Percentiles rank a stretch among this genome's conserved stretches.
Evolutionary conservation across 2,797 vertebrate genomes (phyloP).

Genomic region (Gambelia wislizenii): DNA sequence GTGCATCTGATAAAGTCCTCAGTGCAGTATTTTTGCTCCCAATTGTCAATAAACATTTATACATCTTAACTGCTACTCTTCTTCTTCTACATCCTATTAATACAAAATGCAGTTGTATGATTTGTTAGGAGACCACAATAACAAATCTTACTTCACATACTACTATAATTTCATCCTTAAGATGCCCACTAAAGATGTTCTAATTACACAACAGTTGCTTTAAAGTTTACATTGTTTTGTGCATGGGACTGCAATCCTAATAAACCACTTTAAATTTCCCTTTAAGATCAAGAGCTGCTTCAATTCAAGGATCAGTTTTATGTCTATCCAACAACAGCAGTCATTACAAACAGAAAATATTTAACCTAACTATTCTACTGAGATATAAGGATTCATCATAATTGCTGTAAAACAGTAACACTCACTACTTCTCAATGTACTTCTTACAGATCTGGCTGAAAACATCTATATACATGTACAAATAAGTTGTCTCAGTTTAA

Average conservation of each 20-base stretch:
- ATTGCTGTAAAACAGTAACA: slow-evolving; percentile 19
- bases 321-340: slow-evolving; percentile 10
- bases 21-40: slow-evolving; percentile 43
- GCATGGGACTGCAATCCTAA: neutral
- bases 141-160: slow-evolving; percentile 62
- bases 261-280: neutral
- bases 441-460: neutral
- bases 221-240: neutral
- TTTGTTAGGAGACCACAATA: slow-evolving; percentile 36
- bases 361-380: neutral
- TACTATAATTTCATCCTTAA: neutral
- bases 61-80: slow-evolving; percentile 59
- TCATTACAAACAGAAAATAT: slow-evolving; percentile 25
- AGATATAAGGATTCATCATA: neutral
- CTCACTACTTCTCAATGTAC: neutral
- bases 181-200: neutral
- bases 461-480: neutral
- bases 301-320: neutral
- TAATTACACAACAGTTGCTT: neutral
- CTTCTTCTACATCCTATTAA: slow-evolving; percentile 43
- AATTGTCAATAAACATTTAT: slow-evolving; percentile 48
- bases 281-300: neutral
- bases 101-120: slow-evolving; percentile 57
- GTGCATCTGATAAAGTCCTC: no score
- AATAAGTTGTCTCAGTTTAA: neutral